These are phyloP conservation scores for Ostrea denselamellosa DNA, from an alignment of 1,140 invertebrate genomes.

Conservation along the genomic window DNA sequence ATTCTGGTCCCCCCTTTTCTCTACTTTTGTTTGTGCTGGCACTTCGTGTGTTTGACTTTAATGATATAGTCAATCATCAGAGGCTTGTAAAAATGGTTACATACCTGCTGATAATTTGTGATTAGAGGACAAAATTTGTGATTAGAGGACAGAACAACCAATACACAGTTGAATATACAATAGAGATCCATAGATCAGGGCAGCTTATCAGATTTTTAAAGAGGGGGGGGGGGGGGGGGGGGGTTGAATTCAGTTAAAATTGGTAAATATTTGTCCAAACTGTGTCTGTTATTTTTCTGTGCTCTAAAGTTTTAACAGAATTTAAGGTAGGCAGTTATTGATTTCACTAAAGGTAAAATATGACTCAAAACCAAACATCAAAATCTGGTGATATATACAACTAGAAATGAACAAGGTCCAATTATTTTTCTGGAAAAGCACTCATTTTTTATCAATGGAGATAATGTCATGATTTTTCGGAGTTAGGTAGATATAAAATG, in stretches of 20 bases:
- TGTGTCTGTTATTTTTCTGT: too few species aligned
- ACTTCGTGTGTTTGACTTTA: background rate
- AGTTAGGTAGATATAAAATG: background rate
- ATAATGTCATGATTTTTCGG: background rate
- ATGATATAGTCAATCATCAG: conserved; percentile 12
- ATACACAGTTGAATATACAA: too few species aligned
- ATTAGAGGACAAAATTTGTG: background rate
- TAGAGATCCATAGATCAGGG: too few species aligned
- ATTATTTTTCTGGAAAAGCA: background rate
- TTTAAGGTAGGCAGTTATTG: too few species aligned
- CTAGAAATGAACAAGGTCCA: background rate
- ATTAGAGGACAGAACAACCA: too few species aligned
- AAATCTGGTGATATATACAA: background rate
- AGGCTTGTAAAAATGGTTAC: conserved; percentile 3
- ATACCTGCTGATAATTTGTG: background rate
- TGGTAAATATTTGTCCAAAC: too few species aligned
- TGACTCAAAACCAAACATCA: background rate
- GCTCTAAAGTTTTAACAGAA: too few species aligned
- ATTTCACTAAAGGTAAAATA: too few species aligned
- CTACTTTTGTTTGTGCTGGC: background rate
- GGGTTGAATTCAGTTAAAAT: too few species aligned
- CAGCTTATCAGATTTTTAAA: too few species aligned
- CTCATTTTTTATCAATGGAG: conserved; percentile 1
- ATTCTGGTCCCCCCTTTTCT: background rate
- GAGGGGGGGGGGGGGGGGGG: too few species aligned